Evolutionary conservation across 1,140 invertebrate genomes (phyloP).

Genomic region (Drosophila kikkawai): DNA sequence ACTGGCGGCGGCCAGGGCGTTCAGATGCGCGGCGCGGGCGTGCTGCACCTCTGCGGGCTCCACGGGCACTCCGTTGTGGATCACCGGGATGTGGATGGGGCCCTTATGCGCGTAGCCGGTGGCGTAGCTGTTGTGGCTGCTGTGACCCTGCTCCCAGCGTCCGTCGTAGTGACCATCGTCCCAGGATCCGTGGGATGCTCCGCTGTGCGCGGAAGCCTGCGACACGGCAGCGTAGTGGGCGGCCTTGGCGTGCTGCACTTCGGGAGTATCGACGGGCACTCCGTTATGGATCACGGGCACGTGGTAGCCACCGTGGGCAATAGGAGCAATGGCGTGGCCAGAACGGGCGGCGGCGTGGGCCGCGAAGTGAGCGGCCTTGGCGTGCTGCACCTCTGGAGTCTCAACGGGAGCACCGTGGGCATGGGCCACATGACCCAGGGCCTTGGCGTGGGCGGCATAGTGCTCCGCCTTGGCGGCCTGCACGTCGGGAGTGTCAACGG

Average conservation of each 20-base stretch:
- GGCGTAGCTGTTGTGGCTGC: slow-evolving; percentile 54
- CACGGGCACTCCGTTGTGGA: slow-evolving; percentile 86
- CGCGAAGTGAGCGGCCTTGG: slow-evolving; percentile 80
- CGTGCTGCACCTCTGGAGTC: slow-evolving; percentile 85
- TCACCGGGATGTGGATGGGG: slow-evolving; percentile 85
- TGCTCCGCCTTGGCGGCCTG: slow-evolving; percentile 88
- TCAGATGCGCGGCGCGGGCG: slow-evolving; percentile 87
- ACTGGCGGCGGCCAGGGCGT: slow-evolving; percentile 86
- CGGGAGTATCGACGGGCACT: slow-evolving; percentile 87
- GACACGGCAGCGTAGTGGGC: slow-evolving; percentile 87
- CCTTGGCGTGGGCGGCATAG: slow-evolving; percentile 87
- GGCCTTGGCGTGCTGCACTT: slow-evolving; percentile 87
- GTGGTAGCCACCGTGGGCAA: slow-evolving; percentile 78
- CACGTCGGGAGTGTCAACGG: slow-evolving; percentile 88
- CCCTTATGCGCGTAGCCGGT: slow-evolving; percentile 81
- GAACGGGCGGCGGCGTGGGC: slow-evolving; percentile 77
- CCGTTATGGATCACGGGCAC: slow-evolving; percentile 86
- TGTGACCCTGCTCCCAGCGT: slow-evolving; percentile 58
- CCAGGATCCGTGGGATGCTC: slow-evolving; percentile 69
- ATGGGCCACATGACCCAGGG: slow-evolving; percentile 84
- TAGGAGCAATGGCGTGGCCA: slow-evolving; percentile 60
- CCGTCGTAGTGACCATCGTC: slow-evolving; percentile 73
- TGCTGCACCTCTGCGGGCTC: slow-evolving; percentile 88
- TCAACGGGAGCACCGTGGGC: slow-evolving; percentile 80
- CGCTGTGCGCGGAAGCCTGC: slow-evolving; percentile 84